A percentile compares a stretch with the other conserved stretches of the same genome.
Conservation (phyloP, 2,888 invertebrate species). For the Drosophila aldrichi region DNA sequence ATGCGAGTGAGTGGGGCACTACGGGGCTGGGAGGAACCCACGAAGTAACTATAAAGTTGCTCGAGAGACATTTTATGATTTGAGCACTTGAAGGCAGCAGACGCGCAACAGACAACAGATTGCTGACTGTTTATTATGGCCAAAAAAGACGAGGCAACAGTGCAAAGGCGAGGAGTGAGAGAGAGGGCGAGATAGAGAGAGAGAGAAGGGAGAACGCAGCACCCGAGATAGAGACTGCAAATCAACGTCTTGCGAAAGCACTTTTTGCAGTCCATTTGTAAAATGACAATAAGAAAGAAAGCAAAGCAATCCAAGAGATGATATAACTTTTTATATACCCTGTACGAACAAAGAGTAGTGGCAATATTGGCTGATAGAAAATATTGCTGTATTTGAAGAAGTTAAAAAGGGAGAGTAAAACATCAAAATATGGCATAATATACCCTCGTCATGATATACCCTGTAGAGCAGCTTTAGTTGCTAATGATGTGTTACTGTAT, state of each 20-base stretch:
- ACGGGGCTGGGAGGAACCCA: not conserved
- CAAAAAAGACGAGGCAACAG: slow-evolving; percentile 54
- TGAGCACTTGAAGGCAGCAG: slow-evolving; percentile 80
- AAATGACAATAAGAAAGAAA: slow-evolving; percentile 66
- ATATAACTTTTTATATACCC: slow-evolving; percentile 28
- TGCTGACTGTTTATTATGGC: slow-evolving; percentile 78
- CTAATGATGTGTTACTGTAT: no score
- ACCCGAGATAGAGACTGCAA: slow-evolving; percentile 37
- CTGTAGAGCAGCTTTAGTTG: not conserved
- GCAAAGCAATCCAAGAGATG: slow-evolving; percentile 40
- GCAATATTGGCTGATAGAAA: not conserved
- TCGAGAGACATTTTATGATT: slow-evolving; percentile 79
- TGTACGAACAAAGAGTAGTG: not conserved
- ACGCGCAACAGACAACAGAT: slow-evolving; percentile 79
- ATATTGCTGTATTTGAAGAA: no score
- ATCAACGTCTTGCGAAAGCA: slow-evolving; percentile 64
- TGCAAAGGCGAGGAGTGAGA: not conserved
- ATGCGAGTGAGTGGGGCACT: not conserved
- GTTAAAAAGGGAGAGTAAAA: no score
- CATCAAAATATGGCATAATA: no score
- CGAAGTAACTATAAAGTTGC: slow-evolving; percentile 79
- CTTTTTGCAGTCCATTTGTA: slow-evolving; percentile 71
- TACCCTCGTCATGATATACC: not conserved
- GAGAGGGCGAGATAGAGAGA: not conserved
- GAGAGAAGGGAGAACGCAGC: not conserved